phyloP scores from a whole-genome alignment of 2,113 vertebrate species.

The Petrocephalus microphthalmus region DNA sequence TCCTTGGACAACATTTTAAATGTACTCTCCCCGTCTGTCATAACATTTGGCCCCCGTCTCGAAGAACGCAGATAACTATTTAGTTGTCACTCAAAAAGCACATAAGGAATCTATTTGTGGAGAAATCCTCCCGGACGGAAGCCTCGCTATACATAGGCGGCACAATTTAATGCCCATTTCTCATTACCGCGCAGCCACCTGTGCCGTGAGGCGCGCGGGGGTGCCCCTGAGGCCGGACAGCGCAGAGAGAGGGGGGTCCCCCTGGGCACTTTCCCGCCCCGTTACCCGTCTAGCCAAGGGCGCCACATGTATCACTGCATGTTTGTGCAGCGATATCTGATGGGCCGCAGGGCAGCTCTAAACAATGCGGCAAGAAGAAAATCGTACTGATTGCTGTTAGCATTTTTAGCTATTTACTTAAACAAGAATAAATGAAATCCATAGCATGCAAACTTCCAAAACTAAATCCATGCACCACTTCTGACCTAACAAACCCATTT shows the following conservation, averaged over 20 bases:
- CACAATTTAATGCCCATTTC: constrained; percentile 4
- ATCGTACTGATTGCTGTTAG: not conserved
- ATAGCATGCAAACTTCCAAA: constrained; percentile 10
- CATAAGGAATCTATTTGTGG: not conserved
- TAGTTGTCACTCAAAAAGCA: not conserved
- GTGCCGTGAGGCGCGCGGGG: not conserved
- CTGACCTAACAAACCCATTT: not conserved
- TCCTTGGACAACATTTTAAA: not conserved
- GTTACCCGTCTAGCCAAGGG: not conserved
- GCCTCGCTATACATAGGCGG: not conserved
- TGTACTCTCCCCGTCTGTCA: not conserved
- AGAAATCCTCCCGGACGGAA: not conserved
- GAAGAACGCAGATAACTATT: not conserved
- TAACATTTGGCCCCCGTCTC: not conserved
- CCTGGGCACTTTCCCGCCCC: not conserved
- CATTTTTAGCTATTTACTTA: not conserved
- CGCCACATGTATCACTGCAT: not conserved
- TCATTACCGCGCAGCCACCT: not conserved
- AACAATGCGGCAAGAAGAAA: constrained; percentile 5
- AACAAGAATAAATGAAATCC: constrained; percentile 16
- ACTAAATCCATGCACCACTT: constrained; percentile 3
- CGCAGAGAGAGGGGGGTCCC: not conserved
- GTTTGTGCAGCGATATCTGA: not conserved
- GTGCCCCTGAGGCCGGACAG: not conserved
- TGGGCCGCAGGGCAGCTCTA: not conserved